These are phyloP conservation scores for Sarcophaga peregrina DNA, from an alignment of 1,140 invertebrate species.

Conservation along the genomic window DNA sequence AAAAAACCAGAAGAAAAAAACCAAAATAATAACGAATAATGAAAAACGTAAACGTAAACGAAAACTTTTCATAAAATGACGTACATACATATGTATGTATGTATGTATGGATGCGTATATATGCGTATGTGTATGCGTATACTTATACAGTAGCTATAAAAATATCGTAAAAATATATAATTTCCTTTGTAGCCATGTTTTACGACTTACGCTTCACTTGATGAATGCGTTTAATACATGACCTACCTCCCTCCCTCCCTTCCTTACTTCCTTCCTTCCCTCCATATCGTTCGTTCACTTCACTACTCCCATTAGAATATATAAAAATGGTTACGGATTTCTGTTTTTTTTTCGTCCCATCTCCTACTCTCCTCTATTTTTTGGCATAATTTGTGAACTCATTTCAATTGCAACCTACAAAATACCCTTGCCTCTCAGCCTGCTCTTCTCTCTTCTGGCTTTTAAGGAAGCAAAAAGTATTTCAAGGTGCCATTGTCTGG, in stretches of 20 bases:
- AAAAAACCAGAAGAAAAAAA: not conserved
- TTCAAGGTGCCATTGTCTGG: constrained; percentile 27
- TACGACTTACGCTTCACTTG: constrained; percentile 40
- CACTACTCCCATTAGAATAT: not conserved
- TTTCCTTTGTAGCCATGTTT: constrained; percentile 39
- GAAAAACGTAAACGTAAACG: not conserved
- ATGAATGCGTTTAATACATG: constrained; percentile 37
- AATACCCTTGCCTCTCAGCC: not conserved
- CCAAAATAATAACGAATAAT: no score
- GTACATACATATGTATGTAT: not conserved
- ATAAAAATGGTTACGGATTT: not conserved
- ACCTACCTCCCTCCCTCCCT: not conserved
- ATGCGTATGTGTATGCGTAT: no score
- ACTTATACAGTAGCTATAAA: constrained; percentile 39
- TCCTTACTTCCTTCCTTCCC: no score
- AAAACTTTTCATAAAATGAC: constrained; percentile 38
- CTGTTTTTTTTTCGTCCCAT: not conserved
- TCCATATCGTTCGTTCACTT: not conserved
- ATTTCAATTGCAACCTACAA: not conserved
- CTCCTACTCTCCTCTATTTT: no score
- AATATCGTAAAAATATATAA: constrained; percentile 42
- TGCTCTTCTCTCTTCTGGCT: not conserved
- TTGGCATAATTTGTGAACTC: not conserved
- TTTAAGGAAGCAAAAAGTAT: not conserved
- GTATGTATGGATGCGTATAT: no score